Base-by-base conservation (phyloP, 2,888 invertebrate genomes). In the Caenorhabditis macrosperma region DNA sequence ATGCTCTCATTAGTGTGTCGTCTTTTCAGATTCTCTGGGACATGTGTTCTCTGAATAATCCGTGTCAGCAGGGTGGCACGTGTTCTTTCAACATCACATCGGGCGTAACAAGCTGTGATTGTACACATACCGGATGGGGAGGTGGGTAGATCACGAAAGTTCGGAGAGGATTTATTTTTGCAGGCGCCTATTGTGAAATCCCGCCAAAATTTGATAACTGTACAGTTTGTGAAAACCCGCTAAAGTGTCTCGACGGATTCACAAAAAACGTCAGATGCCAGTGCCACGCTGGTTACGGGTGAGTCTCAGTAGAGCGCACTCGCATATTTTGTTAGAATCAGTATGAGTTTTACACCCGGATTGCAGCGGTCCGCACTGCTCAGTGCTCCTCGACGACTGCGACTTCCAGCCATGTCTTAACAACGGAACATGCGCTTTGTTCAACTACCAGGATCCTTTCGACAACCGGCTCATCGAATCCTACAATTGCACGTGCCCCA, bases 401-500 rank as follows among this genome's bases (percentile, higher is more conserved):
- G 30, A 44, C 5, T 68, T 74, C 20, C 1, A 48, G 1, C 78
- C 78, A n/a, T 79, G 78, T 33, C 30, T 74, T 20, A 72, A 79
- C 46, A 17, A 24, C 20, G 78, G 78, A 54, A 61, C 35, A 1
- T 79, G 78, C 35, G 17, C 44, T 20, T 15, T 3, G 12, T 52
- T 48, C 20, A 67, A 55, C 20, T 46, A 64, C 20, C 24, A 17
- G 7, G 22, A 26, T 10, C 1, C 48, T 2, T 12, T 15, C 0
- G 9, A 9, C 26, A 44, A 54, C 5, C 5, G 26, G 5, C 33
- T 52, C 2, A 38, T 72, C 24, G 71, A 60, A n/a, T 22, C 48
- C 2, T 79, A 79, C 26, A 74, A 68, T 38, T 79, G 78, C 26
- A 63, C 68, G 2, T 79, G 78, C 63, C 50, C 67, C n/a, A 26